Percentiles rank a stretch among this genome's conserved stretches.
These are phyloP conservation scores for Ennomos erosarius DNA, from an alignment of 2,888 invertebrate genomes.

Conservation along the genomic window DNA sequence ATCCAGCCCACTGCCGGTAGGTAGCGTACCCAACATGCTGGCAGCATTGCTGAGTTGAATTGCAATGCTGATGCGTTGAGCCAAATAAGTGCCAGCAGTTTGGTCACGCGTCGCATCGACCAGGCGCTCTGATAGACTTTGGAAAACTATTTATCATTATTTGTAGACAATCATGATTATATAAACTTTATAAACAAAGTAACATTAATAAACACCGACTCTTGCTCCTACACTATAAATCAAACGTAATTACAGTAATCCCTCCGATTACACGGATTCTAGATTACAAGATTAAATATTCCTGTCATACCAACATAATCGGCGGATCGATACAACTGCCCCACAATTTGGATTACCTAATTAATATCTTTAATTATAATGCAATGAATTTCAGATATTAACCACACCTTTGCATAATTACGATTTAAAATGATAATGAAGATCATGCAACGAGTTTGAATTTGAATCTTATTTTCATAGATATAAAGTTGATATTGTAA, in stretches of 20 bases:
- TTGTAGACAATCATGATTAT: too few relatives aligned
- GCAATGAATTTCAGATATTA: slow-evolving; percentile 54
- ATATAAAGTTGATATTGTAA: slow-evolving; percentile 32
- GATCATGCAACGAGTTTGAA: slow-evolving; percentile 18
- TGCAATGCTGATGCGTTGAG: too few relatives aligned
- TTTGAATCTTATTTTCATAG: slow-evolving; percentile 12
- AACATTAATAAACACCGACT: background rate
- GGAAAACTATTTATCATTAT: background rate
- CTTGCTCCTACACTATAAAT: background rate
- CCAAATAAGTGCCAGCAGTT: too few relatives aligned
- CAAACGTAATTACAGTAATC: slow-evolving; percentile 3
- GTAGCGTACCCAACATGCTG: too few relatives aligned
- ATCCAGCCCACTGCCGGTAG: too few relatives aligned
- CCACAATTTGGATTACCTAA: slow-evolving; percentile 25
- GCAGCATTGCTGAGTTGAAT: too few relatives aligned
- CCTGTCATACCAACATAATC: slow-evolving; percentile 12
- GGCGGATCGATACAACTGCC: slow-evolving; percentile 7
- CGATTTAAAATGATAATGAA: slow-evolving; percentile 55
- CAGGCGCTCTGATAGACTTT: too few relatives aligned
- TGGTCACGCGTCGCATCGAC: too few relatives aligned
- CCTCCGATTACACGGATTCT: background rate
- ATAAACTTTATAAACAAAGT: too few relatives aligned
- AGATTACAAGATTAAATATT: slow-evolving; percentile 1
- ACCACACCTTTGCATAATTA: slow-evolving; percentile 50
- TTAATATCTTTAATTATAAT: slow-evolving; percentile 19